Evolutionary conservation across 2,888 invertebrate genomes (phyloP), one percentile per base, ranked within the genome.

Genomic region (Brachypterus glaber): DNA sequence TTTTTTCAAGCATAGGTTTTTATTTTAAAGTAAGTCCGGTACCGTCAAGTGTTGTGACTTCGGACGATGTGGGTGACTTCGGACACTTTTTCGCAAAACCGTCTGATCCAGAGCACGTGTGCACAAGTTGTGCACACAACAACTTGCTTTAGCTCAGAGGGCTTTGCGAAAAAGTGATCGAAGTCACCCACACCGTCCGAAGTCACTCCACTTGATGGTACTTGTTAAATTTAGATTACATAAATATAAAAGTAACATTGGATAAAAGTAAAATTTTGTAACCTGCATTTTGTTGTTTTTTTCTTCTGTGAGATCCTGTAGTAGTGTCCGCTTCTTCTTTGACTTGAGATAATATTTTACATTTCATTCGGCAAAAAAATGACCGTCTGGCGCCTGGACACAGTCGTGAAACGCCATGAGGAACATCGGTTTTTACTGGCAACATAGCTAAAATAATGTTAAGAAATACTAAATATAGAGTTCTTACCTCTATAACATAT

Each of bases 291-390:
- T 72, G 68, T 41, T 74, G 71, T 13, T 78, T 79, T 54, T 82
- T 84, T 55, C 78, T 75, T 44, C 77, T 72, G 43, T 75, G 76
- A 44, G 72, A 79, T 51, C 70, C 74, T n/a, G 64, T 68, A 39
- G 71, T 71, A 0, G 73, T 67, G 37, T 80, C 80, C 1, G 74
- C 69, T 58, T 88, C 87, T 55, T 87, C 85, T 63, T 88, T 88
- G 41, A 83, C 72, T 54, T 73, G 73, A 11, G 71, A 60, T 2
- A 66, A 54, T 5, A 71, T 62, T 62, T 84, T 84, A 53, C 81
- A 79, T 63, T 91, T 92, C 83, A 93, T 92, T 43, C 92, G 79
- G 60, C 92, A 95, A 65, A 90, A 90, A 64, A 95, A 95, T 0
- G 91, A 91, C 24, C 95, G 73, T 2, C 92, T 70, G 1, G 91